These are phyloP conservation scores for Galaxea fascicularis DNA, from an alignment of 92 coral and sea anemone genomes.

Conservation along the genomic window DNA sequence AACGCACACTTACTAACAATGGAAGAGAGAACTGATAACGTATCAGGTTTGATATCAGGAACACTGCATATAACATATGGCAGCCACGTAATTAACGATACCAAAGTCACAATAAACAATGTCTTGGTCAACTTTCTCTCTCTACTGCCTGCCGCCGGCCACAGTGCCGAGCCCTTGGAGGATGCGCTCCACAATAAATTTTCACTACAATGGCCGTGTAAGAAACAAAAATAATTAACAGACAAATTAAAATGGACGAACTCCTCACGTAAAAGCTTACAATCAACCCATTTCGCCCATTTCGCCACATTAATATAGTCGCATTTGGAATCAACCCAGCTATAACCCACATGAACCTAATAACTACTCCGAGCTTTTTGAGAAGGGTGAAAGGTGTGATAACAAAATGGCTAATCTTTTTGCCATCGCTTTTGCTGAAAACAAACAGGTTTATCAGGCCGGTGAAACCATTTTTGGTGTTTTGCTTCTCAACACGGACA, in stretches of 20 bases:
- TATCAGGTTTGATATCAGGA: neutral
- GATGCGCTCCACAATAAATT: too few species aligned
- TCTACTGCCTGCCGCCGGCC: too few species aligned
- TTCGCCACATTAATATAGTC: neutral
- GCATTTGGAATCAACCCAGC: neutral
- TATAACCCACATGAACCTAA: neutral
- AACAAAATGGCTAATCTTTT: constrained; percentile 27
- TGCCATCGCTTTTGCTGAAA: constrained; percentile 36
- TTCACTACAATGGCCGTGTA: too few species aligned
- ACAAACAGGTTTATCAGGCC: constrained; percentile 41
- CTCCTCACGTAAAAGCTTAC: neutral
- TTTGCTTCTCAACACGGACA: constrained; percentile 41
- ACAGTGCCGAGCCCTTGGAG: too few species aligned
- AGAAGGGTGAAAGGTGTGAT: neutral
- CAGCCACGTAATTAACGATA: neutral
- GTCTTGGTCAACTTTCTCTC: too few species aligned
- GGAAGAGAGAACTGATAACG: neutral
- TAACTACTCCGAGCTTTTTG: neutral
- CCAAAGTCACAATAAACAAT: too few species aligned
- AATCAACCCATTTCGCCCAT: neutral
- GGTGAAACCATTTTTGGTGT: constrained; percentile 44
- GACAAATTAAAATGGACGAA: neutral
- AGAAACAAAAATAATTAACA: neutral
- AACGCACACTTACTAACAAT: neutral
- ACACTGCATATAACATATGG: neutral